Evolutionary conservation across 30 jellyfish, hydroid and myxozoan species (phyloP), one percentile per base, ranked within the genome.

Genomic region (Cassiopea andromeda): DNA sequence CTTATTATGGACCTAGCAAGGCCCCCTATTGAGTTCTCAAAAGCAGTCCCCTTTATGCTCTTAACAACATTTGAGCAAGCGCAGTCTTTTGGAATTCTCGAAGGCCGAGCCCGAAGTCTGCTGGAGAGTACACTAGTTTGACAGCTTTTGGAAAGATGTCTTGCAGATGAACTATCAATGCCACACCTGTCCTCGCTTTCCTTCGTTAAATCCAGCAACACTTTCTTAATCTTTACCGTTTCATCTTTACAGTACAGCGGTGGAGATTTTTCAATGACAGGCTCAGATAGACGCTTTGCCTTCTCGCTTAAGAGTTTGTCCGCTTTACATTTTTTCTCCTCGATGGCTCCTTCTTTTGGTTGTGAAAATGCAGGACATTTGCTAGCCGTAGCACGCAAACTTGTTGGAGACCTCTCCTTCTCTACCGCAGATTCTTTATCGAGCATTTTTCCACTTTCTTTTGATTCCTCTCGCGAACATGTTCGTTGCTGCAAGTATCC

Each of bases 341-440:
- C 69, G 10, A 46, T 17, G 19, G 9, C 2, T 14, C 69, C 89
- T 48, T 50, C 64, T 38, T 60, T 50, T 1, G 46, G 69, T 43
- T 6, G 45, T 50, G 84, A 2, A 6, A 50, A 16, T 1, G 49
- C 79, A 2, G 90, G 81, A 47, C 57, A 44, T 10, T 43, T 48
- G 73, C 81, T 81, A 18, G 81, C 81, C 44, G 81, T 61, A 17
- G 90, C 81, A 2, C 90, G 73, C 64, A 68, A 19, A 47, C 81
- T 67, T n/a, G 10, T 81, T 59, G 90, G 79, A 16, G 71, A 38
- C 58, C 18, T 54, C 44, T 19, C 48, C 38, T 66, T 17, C 17
- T 45, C 58, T 8, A 54, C 16, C 4, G 48, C 0, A 4, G 17
- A 7, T 48, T 27, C 19, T 1, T 58, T 14, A 27, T 47, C 54